Evolutionary conservation across 2,888 invertebrate species (phyloP), one percentile per base, ranked within the genome.

Genomic region (Philhelius pedissequus): DNA sequence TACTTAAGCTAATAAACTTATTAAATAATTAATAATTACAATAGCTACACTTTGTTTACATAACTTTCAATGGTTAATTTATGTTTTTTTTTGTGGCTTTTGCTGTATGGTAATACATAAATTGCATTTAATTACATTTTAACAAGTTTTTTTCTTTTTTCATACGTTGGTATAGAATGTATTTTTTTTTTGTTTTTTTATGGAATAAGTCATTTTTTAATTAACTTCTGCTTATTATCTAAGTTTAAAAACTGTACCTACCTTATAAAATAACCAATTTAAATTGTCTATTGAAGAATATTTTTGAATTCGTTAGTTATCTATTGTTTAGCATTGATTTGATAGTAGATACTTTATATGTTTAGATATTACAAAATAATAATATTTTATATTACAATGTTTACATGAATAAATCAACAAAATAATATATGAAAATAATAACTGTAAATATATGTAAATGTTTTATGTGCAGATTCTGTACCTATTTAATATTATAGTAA

Each of bases 121-220:
- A 79, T 74, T 74, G 79, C 69, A 74, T 78, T 78, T 79, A 74
- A 83, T 83, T 83, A 83, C 69, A 83, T 79, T 83, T 83, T 74
- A 83, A 83, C 83, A 79, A 83, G 73, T 73, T 77, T 78, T 64
- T 73, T 79, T 78, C 50, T 74, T 64, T 78, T 40, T 56, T 76
- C n/a, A 60, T 69, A 50, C 35, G 71, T 69, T 48, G 56, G 56
- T 73, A 68, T 69, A 64, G 40, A 40, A 40, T 40, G 40, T 40
- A 15, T 40, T 40, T 40, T 25, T 4, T 4, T 4, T 25, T 25
- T 20, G 20, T 45, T 20, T 45, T 45, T 22, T 18, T 30, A 74
- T 83, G 56, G 83, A 83, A 56, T 83, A 75, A 56, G 62, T 75
- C 73, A 79, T 83, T 50, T 68, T 78, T 60, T 64, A 62, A 56